phyloP scores from a whole-genome alignment of 2,797 vertebrate species.

The Rhinatrema bivittatum region DNA sequence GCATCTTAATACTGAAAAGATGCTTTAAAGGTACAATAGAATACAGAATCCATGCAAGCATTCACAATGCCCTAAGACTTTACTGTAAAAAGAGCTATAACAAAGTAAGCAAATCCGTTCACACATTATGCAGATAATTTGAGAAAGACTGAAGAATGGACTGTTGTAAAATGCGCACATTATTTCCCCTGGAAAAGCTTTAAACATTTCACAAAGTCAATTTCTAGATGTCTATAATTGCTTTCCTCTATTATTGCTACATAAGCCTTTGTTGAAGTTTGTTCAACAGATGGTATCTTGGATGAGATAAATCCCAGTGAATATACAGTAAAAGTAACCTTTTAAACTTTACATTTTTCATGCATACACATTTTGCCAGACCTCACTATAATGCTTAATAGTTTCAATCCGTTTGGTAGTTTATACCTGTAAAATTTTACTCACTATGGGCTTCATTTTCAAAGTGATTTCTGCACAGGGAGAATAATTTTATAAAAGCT shows the following conservation, averaged over 20 bases:
- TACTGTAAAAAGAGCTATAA: constrained; percentile 31
- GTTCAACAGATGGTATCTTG: constrained; percentile 23
- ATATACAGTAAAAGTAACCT: constrained; percentile 22
- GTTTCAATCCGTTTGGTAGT: no score
- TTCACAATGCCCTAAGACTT: constrained; percentile 23
- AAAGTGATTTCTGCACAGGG: no score
- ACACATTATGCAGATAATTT: constrained; percentile 36
- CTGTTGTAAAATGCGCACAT: constrained; percentile 24
- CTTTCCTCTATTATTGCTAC: constrained; percentile 25
- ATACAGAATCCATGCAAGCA: constrained; percentile 11
- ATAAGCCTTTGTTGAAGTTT: constrained; percentile 18
- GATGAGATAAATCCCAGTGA: constrained; percentile 15
- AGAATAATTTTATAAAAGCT: no score
- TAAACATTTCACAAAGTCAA: constrained; percentile 31
- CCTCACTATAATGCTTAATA: constrained; percentile 1
- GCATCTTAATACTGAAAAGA: constrained; percentile 8
- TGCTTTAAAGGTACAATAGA: constrained; percentile 18
- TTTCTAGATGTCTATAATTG: constrained; percentile 37
- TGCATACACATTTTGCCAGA: constrained; percentile 7
- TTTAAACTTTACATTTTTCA: constrained; percentile 14
- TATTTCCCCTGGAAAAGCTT: constrained; percentile 36
- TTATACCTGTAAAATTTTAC: no score
- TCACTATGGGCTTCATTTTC: no score
- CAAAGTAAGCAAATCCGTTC: constrained; percentile 30
- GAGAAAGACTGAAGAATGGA: constrained; percentile 21